A percentile compares a stretch with the other conserved stretches of the same genome.
phyloP scores from a whole-genome alignment of 1,140 invertebrate species.

The Pachypsylla venusta region DNA sequence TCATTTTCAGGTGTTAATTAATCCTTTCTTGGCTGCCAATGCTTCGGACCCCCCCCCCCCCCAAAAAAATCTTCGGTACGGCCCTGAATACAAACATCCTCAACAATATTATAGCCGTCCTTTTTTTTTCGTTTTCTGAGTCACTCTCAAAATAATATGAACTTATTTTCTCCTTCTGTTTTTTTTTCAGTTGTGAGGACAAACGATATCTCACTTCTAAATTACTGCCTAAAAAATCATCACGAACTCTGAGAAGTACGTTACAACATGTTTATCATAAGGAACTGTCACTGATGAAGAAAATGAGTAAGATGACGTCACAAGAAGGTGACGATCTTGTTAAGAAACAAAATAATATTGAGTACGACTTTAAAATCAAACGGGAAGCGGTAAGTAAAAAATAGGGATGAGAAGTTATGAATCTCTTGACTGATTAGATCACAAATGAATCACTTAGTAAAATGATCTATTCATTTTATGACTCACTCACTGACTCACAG shows the following conservation, averaged over 20 bases:
- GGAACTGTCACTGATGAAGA: conserved; percentile 30
- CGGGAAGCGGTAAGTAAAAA: conserved; percentile 43
- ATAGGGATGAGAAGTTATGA: neutral
- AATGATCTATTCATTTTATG: conserved; percentile 13
- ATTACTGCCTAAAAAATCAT: conserved; percentile 76
- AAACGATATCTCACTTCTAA: conserved; percentile 69
- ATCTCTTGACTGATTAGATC: no score
- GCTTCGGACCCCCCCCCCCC: no score
- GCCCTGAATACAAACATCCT: no score
- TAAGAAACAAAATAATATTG: conserved; percentile 41
- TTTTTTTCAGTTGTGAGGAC: conserved; percentile 76
- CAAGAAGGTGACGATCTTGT: conserved; percentile 27
- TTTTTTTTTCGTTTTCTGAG: no score
- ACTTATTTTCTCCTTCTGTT: no score
- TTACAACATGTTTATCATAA: conserved; percentile 51
- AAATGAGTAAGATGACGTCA: conserved; percentile 25
- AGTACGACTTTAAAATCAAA: conserved; percentile 55
- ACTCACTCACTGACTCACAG: no score
- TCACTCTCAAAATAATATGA: no score
- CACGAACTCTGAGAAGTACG: conserved; percentile 54
- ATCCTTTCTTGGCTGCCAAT: no score
- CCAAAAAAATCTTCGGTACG: no score
- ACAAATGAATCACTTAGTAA: conserved; percentile 6
- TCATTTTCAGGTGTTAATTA: no score
- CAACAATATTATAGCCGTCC: no score